These are phyloP conservation scores for Pycnonotus jocosus DNA, from an alignment of 2,113 vertebrate species.

Conservation along the genomic window DNA sequence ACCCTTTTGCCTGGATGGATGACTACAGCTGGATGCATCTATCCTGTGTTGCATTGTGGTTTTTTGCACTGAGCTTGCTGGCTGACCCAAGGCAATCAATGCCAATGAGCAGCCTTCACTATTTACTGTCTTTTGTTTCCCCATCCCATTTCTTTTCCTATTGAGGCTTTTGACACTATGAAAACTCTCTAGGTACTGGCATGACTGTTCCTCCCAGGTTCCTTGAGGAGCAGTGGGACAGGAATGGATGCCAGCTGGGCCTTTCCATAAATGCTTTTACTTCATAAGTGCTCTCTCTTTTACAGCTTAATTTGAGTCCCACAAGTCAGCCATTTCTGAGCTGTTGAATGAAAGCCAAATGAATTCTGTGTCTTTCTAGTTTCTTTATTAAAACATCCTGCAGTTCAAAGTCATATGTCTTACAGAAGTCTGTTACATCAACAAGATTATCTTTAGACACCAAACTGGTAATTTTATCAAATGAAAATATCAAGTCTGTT, in stretches of 20 bases:
- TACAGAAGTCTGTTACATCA: slow-evolving; percentile 47
- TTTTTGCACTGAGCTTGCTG: neutral
- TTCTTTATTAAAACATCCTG: slow-evolving; percentile 59
- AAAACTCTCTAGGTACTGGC: neutral
- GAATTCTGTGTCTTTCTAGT: slow-evolving; percentile 16
- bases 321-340: slow-evolving; percentile 8
- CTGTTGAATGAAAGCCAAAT: slow-evolving; percentile 27
- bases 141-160: neutral
- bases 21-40: neutral
- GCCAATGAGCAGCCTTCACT: neutral
- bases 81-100: neutral
- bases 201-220: neutral
- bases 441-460: slow-evolving; percentile 44
- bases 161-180: neutral
- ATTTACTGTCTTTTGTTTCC: neutral
- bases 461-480: slow-evolving; percentile 42
- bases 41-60: neutral
- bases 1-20: neutral
- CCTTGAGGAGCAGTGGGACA: neutral
- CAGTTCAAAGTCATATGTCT: slow-evolving; percentile 24
- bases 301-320: neutral
- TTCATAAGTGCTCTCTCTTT: neutral
- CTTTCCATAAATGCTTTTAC: neutral
- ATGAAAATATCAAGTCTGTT: slow-evolving; percentile 47
- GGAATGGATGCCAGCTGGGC: neutral